Base-by-base conservation (phyloP, 2,888 invertebrate species). In the Patella pellucida region DNA sequence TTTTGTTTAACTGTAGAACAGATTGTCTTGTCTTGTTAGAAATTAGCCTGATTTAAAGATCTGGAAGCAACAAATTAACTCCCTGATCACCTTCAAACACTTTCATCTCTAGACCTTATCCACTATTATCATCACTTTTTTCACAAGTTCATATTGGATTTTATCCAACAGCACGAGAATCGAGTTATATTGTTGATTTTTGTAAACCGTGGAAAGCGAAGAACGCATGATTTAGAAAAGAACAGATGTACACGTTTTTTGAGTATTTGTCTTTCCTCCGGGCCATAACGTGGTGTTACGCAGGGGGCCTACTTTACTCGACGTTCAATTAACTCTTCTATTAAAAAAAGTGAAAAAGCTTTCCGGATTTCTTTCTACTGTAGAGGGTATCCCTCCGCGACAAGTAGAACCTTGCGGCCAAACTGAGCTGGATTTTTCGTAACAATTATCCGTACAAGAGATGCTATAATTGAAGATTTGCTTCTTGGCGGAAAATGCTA, bases 261-360 rank as follows among this genome's bases (percentile, higher is more conserved):
- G 62, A 62, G 62, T 62, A 62, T 62, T 62, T 62, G 62, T 23
- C 23, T 62, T 62, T 23, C 62, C 62, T 62, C 23, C 62, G 19
- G 62, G 62, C 62, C 19, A 23, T 62, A 62, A 62, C 62, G 62
- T 62, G 19, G 62, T 62, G 62, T 62, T 23, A 62, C 62, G 19
- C 62, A 62, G 62, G 62, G 23, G 62, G 62, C 62, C 62, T 62
- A 19, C 62, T 62, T 62, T 62, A 62, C 62, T 62, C 62, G 19
- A 62, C 62, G 62, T 62, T 62, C 62, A 62, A 62, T 62, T 62
- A 62, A 62, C 62, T 62, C 62, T 62, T 62, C 19, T 19, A 9
- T 9, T 62, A 62, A n/a, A 62, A 41, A 62, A 62, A 62, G 62
- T 62, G 62, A 23, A 19, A 62, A 62, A 62, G 19, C 62, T 62